These are phyloP conservation scores for Muscidifurax raptorellus DNA, from an alignment of 1,140 invertebrate genomes.

Conservation along the genomic window DNA sequence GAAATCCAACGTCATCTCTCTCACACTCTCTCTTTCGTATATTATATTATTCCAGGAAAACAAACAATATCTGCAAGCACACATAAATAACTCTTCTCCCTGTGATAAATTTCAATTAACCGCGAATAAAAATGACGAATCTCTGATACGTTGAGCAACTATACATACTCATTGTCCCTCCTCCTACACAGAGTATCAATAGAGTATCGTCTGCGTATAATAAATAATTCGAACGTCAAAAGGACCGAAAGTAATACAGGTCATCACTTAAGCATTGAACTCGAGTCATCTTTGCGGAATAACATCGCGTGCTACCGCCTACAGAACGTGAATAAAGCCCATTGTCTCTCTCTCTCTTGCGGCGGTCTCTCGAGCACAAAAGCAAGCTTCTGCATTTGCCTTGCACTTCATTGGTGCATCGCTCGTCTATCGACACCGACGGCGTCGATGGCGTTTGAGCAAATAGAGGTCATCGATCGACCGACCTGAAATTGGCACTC, in stretches of 20 bases:
- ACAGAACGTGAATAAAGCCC: constrained; percentile 11
- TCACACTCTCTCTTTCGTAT: too few species aligned
- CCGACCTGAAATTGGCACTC: constrained; percentile 7
- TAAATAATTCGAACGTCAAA: constrained; percentile 26
- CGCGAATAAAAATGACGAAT: constrained; percentile 23
- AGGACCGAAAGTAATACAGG: constrained; percentile 14
- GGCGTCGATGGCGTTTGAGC: not conserved
- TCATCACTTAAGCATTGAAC: constrained; percentile 10
- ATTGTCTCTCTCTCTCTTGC: constrained; percentile 38
- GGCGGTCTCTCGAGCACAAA: not conserved
- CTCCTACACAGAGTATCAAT: not conserved
- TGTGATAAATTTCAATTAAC: constrained; percentile 44
- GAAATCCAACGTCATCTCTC: not conserved
- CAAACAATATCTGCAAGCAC: constrained; percentile 36
- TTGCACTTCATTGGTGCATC: not conserved
- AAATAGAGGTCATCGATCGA: constrained; percentile 39
- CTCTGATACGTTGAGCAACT: constrained; percentile 15
- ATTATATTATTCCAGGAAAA: constrained; percentile 19
- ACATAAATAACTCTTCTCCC: not conserved
- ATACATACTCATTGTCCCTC: not conserved
- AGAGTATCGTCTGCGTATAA: not conserved
- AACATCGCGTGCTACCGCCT: not conserved
- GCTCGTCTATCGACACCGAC: not conserved
- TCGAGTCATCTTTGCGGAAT: not conserved
- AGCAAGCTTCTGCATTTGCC: not conserved